A percentile compares a stretch with the other conserved stretches of the same genome.
Conservation (phyloP, 2,888 invertebrate genomes). For the Ennomos erosarius region DNA sequence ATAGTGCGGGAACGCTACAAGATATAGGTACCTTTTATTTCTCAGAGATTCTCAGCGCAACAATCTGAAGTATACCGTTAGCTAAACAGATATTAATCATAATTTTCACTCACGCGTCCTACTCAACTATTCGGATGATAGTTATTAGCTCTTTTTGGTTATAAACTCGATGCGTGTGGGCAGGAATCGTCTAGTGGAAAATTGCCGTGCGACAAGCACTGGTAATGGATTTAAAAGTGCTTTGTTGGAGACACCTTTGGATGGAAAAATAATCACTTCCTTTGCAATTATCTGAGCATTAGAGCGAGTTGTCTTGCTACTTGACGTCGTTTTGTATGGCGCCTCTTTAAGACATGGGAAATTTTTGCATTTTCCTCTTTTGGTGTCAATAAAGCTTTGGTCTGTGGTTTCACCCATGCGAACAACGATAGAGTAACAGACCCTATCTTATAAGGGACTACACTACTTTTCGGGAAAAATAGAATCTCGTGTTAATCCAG, state of each 20-base stretch:
- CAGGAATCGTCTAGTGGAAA: conserved; percentile 76
- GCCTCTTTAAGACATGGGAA: conserved; percentile 26
- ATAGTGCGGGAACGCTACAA: conserved; percentile 24
- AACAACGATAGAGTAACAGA: too few relatives aligned
- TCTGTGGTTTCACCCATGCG: too few relatives aligned
- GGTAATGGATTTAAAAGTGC: conserved; percentile 83
- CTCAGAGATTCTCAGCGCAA: conserved; percentile 57
- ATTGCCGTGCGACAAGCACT: conserved; percentile 79
- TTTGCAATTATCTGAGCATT: conserved; percentile 63
- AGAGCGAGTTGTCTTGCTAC: conserved; percentile 55
- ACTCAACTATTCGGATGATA: conserved; percentile 78
- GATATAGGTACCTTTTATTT: conserved; percentile 33
- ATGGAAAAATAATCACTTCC: conserved; percentile 80
- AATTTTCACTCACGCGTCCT: conserved; percentile 81
- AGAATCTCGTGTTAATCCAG: too few relatives aligned
- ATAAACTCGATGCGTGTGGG: conserved; percentile 77
- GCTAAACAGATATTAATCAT: conserved; percentile 84
- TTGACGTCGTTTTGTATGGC: conserved; percentile 49
- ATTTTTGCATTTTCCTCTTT: neutral
- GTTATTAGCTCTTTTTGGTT: conserved; percentile 79
- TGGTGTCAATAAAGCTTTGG: too few relatives aligned
- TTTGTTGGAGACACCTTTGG: conserved; percentile 67
- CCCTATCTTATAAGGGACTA: too few relatives aligned
- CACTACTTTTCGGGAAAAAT: too few relatives aligned
- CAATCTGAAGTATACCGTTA: conserved; percentile 68